phyloP scores from a whole-genome alignment of 2,113 vertebrate genomes.

The Thamnaconus septentrionalis region DNA sequence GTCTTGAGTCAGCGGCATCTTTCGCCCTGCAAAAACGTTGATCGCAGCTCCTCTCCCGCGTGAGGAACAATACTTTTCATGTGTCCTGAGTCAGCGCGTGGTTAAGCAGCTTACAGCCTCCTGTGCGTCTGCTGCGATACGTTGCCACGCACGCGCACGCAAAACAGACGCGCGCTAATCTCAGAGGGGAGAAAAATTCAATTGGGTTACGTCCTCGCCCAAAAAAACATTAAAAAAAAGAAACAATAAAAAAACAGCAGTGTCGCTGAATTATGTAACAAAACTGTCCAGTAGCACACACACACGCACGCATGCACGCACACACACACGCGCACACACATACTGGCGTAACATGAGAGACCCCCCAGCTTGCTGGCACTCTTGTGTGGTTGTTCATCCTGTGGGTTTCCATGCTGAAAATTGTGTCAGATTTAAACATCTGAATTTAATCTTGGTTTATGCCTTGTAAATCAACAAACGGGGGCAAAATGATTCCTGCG shows the following conservation, averaged over 20 bases:
- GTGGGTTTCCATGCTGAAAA: not conserved
- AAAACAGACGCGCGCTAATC: conserved; percentile 10
- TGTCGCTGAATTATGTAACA: conserved; percentile 53
- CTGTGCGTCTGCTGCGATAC: conserved; percentile 51
- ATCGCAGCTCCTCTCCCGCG: conserved; percentile 25
- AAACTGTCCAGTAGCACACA: not conserved
- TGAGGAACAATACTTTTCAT: conserved; percentile 30
- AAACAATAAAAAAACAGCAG: conserved; percentile 16
- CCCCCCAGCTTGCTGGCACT: conserved; percentile 12
- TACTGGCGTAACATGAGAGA: conserved; percentile 8
- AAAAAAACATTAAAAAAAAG: conserved; percentile 41
- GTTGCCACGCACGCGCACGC: conserved; percentile 38
- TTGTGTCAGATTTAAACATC: conserved; percentile 4
- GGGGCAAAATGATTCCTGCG: too few relatives aligned
- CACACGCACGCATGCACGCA: not conserved
- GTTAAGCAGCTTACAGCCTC: conserved; percentile 68
- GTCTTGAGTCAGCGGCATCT: conserved; percentile 19
- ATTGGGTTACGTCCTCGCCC: conserved; percentile 49
- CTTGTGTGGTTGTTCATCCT: conserved; percentile 5
- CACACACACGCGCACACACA: conserved; percentile 2
- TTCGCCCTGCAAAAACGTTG: conserved; percentile 18
- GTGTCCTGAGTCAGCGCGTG: conserved; percentile 60
- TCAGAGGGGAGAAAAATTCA: conserved; percentile 19
- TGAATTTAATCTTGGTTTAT: conserved; percentile 13
- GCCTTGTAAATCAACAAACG: not conserved